Percentiles rank a stretch among this genome's conserved stretches.
Evolutionary conservation across 2,113 vertebrate species (phyloP).

Genomic region (Chinchilla lanigera): DNA sequence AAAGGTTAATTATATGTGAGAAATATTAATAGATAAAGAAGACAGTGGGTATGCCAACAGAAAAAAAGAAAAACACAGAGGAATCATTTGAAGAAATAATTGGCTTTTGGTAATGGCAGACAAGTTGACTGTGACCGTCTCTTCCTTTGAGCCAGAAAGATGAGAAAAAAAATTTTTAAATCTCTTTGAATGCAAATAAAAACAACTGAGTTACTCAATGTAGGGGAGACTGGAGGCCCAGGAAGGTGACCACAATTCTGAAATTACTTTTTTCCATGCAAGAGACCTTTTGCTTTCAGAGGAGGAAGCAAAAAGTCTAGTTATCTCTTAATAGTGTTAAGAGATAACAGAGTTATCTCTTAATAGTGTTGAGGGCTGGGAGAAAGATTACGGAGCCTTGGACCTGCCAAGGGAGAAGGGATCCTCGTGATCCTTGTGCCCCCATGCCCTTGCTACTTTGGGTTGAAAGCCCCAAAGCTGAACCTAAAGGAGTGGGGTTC

Average conservation of each 20-base stretch:
- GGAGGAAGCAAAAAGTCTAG: not conserved
- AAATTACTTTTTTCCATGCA: not conserved
- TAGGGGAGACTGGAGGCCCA: not conserved
- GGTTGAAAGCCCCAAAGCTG: not conserved
- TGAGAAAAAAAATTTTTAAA: not conserved
- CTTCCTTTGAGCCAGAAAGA: not conserved
- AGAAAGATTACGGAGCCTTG: not conserved
- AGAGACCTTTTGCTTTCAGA: not conserved
- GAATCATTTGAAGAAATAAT: not conserved
- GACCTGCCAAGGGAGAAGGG: not conserved
- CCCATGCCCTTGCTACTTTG: not conserved
- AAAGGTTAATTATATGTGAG: not conserved
- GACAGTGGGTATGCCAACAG: not conserved
- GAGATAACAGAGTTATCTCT: too few species aligned
- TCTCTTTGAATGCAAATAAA: not conserved
- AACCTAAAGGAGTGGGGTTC: too few species aligned
- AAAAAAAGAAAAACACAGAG: not conserved
- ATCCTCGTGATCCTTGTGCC: not conserved
- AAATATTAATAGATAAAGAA: not conserved
- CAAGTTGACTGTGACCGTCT: not conserved
- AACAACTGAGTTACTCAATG: not conserved
- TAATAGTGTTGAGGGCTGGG: not conserved
- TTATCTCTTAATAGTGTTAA: not conserved
- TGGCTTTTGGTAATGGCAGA: not conserved
- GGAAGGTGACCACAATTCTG: not conserved